Percentiles rank a stretch among this genome's conserved stretches.
Conservation (phyloP, 2,113 vertebrate species). For the Pyxicephalus adspersus region DNA sequence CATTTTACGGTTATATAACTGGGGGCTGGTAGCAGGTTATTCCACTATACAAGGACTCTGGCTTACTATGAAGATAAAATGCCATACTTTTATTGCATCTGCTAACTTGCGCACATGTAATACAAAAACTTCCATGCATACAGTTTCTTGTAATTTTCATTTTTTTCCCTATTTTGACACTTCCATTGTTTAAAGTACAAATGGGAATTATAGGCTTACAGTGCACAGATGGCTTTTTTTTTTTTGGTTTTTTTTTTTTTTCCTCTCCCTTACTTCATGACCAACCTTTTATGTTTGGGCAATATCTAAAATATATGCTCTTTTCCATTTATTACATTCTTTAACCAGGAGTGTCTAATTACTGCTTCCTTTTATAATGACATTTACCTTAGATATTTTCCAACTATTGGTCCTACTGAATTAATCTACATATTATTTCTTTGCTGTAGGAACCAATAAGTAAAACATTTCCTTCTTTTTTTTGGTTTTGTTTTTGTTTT, state of each 20-base stretch:
- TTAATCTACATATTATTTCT: constrained; percentile 84
- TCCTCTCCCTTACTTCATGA: constrained; percentile 73
- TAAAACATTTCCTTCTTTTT: constrained; percentile 66
- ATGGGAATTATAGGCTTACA: constrained; percentile 79
- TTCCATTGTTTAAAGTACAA: constrained; percentile 78
- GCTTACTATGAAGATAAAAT: constrained; percentile 75
- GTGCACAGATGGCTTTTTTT: constrained; percentile 86
- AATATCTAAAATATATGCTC: constrained; percentile 81
- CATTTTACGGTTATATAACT: constrained; percentile 85
- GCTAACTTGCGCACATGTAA: constrained; percentile 75
- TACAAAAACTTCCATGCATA: constrained; percentile 75
- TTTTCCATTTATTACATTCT: constrained; percentile 84
- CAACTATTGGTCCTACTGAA: constrained; percentile 89
- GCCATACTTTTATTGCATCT: constrained; percentile 78
- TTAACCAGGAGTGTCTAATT: constrained; percentile 89
- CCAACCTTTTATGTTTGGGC: constrained; percentile 74
- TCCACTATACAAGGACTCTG: constrained; percentile 73
- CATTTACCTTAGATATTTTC: constrained; percentile 88
- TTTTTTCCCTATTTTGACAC: constrained; percentile 79
- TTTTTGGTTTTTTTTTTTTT: constrained; percentile 74
- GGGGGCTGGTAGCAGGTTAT: constrained; percentile 80
- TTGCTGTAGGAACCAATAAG: constrained; percentile 78
- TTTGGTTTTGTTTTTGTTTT: constrained; percentile 63
- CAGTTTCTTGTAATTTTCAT: constrained; percentile 77
- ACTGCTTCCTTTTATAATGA: constrained; percentile 89